These are phyloP conservation scores for Melipona beecheii DNA, from an alignment of 2,888 invertebrate species.

Conservation along the genomic window DNA sequence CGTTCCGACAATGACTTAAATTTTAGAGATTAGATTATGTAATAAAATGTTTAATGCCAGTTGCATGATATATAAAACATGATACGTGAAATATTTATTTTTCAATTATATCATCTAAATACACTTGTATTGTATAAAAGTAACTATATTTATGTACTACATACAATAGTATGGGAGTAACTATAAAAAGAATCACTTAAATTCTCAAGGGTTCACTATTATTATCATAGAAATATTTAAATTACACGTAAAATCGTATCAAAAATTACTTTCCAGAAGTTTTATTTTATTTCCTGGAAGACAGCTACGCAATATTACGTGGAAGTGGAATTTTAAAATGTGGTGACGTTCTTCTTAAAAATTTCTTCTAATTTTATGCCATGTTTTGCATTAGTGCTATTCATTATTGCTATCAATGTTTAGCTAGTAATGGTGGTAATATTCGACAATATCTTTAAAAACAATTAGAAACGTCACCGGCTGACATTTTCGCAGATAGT, in stretches of 20 bases:
- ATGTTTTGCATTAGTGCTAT: neutral
- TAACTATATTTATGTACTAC: neutral
- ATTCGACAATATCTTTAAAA: neutral
- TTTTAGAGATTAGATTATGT: neutral
- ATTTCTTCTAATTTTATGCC: neutral
- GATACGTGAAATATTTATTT: conserved; percentile 1
- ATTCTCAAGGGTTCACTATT: neutral
- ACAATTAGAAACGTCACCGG: neutral
- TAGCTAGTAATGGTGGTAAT: neutral
- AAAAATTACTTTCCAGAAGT: neutral
- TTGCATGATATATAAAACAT: neutral
- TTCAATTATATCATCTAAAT: neutral
- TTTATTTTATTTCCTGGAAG: neutral
- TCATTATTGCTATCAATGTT: neutral
- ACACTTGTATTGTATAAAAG: neutral
- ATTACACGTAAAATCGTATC: neutral
- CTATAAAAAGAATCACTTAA: neutral
- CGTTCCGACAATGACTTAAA: no score
- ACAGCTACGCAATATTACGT: neutral
- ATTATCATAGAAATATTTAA: neutral
- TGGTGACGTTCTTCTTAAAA: neutral
- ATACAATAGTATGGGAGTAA: neutral
- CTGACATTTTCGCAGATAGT: neutral
- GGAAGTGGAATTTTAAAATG: neutral
- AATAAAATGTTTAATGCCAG: neutral